These are phyloP conservation scores for Numenius arquata DNA, from an alignment of 2,113 vertebrate species.

Conservation along the genomic window DNA sequence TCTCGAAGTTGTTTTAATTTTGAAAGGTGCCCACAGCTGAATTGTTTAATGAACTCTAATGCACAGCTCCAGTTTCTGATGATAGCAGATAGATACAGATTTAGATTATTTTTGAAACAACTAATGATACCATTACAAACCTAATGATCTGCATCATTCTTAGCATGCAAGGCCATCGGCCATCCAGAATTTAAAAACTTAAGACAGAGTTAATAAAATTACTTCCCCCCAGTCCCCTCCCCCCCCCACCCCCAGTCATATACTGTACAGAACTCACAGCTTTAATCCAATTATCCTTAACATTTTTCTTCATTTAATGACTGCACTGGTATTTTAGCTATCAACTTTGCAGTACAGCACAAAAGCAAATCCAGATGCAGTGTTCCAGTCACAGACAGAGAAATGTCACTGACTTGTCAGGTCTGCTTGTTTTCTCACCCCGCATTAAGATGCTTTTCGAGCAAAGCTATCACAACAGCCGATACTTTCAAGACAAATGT, in stretches of 20 bases:
- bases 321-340: background rate
- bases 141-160: conserved; percentile 15
- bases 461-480: background rate
- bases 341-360: background rate
- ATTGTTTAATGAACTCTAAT: background rate
- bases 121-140: conserved; percentile 28
- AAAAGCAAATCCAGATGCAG: background rate
- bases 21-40: conserved; percentile 8
- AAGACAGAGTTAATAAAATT: background rate
- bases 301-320: background rate
- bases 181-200: conserved; percentile 18
- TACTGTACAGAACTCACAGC: background rate
- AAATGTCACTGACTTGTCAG: conserved; percentile 17
- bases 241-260: background rate
- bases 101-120: conserved; percentile 38
- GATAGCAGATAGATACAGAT: background rate
- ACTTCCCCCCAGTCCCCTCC: background rate
- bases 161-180: background rate
- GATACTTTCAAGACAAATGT: background rate
- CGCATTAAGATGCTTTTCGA: background rate
- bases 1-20: conserved; percentile 25
- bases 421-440: background rate
- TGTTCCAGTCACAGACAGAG: background rate
- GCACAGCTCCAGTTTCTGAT: background rate
- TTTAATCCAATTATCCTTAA: conserved; percentile 18